phyloP scores from a whole-genome alignment of 2,113 vertebrate species.

The Perognathus longimembris region DNA sequence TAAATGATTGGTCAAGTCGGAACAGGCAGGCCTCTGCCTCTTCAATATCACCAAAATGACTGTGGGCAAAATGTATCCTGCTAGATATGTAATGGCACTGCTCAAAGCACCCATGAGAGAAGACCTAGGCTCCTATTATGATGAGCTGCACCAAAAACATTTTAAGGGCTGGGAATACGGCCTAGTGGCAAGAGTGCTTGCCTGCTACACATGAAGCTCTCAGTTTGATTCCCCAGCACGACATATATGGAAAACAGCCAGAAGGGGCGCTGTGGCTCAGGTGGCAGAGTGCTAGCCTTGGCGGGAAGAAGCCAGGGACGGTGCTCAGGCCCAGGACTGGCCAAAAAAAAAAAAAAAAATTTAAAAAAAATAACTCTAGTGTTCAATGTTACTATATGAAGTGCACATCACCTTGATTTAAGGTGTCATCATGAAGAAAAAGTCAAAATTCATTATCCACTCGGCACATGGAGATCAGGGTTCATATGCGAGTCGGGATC shows the following conservation, averaged over 20 bases:
- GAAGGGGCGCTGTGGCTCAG: too few species aligned
- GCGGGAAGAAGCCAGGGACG: too few species aligned
- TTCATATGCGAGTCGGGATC: slow-evolving; percentile 71
- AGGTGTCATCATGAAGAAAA: slow-evolving; percentile 64
- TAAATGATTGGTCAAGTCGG: neutral
- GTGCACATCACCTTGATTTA: slow-evolving; percentile 65
- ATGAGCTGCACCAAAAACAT: neutral
- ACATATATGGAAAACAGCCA: too few species aligned
- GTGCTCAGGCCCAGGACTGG: too few species aligned
- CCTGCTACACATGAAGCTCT: too few species aligned
- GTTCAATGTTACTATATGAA: slow-evolving; percentile 24
- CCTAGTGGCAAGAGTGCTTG: too few species aligned
- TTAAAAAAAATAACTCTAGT: neutral
- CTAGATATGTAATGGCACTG: neutral
- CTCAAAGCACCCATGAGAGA: slow-evolving; percentile 19
- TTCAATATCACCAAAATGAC: slow-evolving; percentile 18
- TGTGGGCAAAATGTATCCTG: neutral
- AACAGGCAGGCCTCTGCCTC: neutral
- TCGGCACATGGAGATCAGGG: slow-evolving; percentile 49
- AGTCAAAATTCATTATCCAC: slow-evolving; percentile 51
- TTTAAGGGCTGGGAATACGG: too few species aligned
- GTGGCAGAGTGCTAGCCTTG: too few species aligned
- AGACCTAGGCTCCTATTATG: neutral
- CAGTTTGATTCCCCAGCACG: too few species aligned
- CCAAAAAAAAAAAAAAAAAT: too few species aligned